Conservation (phyloP, 2,797 vertebrate species). For the Carapus acus region DNA sequence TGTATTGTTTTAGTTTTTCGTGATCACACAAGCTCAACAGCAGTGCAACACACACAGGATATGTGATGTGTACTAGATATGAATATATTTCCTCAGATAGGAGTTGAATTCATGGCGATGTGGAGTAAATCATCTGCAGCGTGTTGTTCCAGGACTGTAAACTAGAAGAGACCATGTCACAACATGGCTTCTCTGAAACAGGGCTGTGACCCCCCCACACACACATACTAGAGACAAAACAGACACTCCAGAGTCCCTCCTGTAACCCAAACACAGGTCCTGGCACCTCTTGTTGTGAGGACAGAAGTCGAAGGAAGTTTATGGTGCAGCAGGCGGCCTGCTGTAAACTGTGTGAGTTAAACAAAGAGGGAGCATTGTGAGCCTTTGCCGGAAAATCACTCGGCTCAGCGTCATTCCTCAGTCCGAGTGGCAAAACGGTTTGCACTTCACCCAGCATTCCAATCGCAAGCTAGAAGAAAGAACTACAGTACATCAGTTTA, state of each 20-base stretch:
- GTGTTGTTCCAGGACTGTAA: slow-evolving; percentile 18
- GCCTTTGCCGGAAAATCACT: too few relatives aligned
- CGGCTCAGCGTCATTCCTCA: too few relatives aligned
- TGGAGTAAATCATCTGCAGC: not conserved
- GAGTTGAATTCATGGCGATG: not conserved
- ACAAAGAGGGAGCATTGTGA: not conserved
- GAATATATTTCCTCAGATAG: not conserved
- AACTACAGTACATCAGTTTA: too few relatives aligned
- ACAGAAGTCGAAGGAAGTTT: slow-evolving; percentile 21
- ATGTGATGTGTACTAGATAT: too few relatives aligned
- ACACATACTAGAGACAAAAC: slow-evolving; percentile 53
- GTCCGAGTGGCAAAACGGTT: too few relatives aligned
- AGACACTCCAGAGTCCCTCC: slow-evolving; percentile 39
- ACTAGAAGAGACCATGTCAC: slow-evolving; percentile 3
- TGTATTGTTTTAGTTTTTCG: too few relatives aligned
- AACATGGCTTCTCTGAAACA: slow-evolving; percentile 1
- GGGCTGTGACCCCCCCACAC: not conserved
- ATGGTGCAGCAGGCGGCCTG: slow-evolving; percentile 13
- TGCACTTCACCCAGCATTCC: too few relatives aligned
- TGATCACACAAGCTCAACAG: too few relatives aligned
- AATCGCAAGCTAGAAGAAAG: too few relatives aligned
- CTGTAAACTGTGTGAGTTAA: slow-evolving; percentile 29
- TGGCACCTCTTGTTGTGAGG: slow-evolving; percentile 25
- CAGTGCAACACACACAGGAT: too few relatives aligned
- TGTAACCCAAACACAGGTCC: slow-evolving; percentile 55